Evolutionary conservation across 2,888 invertebrate species (phyloP).

Genomic region (Tubulanus polymorphus): DNA sequence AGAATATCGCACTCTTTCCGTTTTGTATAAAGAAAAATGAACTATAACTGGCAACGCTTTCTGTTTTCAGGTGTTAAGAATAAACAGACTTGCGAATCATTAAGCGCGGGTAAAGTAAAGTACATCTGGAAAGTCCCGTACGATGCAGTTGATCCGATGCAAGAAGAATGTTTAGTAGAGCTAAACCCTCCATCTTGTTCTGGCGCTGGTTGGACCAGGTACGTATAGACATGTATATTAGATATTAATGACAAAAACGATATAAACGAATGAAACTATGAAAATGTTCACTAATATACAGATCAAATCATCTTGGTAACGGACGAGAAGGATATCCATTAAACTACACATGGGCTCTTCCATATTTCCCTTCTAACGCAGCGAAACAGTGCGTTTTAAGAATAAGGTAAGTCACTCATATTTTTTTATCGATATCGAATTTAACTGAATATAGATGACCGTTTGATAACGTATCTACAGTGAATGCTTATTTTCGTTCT

Average conservation of each 20-base stretch:
- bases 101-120: slow-evolving; percentile 14
- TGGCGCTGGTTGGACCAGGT: slow-evolving; percentile 49
- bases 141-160: slow-evolving; percentile 26
- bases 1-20: no score
- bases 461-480: background rate
- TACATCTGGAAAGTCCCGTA: slow-evolving; percentile 48
- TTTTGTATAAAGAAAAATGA: no score
- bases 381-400: slow-evolving; percentile 46
- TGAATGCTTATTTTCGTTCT: slow-evolving; percentile 13
- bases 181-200: slow-evolving; percentile 39
- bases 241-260: background rate
- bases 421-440: background rate
- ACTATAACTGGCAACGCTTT: no score
- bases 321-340: slow-evolving; percentile 32
- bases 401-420: slow-evolving; percentile 33
- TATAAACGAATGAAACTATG: background rate
- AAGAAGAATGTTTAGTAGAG: slow-evolving; percentile 43
- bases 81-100: no score
- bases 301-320: slow-evolving; percentile 53
- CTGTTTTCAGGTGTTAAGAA: no score
- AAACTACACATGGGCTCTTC: slow-evolving; percentile 47
- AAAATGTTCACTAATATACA: slow-evolving; percentile 17
- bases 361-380: slow-evolving; percentile 48
- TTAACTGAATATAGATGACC: no score
- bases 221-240: background rate